A percentile compares a stretch with the other conserved stretches of the same genome.
phyloP scores from a whole-genome alignment of 2,113 vertebrate genomes.

The Sebastes schlegelii region DNA sequence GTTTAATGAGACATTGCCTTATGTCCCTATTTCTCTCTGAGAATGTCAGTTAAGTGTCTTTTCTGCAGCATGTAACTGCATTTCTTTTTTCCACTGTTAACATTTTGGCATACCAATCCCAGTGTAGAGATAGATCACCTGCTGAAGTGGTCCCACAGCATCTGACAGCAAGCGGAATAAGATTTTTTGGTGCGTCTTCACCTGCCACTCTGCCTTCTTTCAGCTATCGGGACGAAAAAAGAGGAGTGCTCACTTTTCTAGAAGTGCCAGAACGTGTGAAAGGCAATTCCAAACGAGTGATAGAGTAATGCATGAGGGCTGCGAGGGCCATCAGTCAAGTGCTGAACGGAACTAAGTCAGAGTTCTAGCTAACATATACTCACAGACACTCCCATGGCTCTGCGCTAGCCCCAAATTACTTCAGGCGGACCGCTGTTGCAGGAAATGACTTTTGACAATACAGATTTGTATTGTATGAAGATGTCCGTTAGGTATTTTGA shows the following conservation, averaged over 20 bases:
- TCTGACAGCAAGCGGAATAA: slow-evolving; percentile 53
- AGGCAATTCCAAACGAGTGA: slow-evolving; percentile 77
- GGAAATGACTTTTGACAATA: slow-evolving; percentile 54
- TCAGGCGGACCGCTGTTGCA: slow-evolving; percentile 28
- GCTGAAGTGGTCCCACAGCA: slow-evolving; percentile 29
- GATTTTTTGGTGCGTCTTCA: slow-evolving; percentile 42
- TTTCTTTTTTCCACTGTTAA: background rate
- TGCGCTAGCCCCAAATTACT: slow-evolving; percentile 58
- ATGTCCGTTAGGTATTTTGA: slow-evolving; percentile 30
- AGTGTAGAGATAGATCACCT: slow-evolving; percentile 5
- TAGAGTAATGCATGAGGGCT: slow-evolving; percentile 77
- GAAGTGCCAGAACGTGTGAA: slow-evolving; percentile 74
- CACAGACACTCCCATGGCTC: slow-evolving; percentile 53
- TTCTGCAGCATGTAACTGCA: background rate
- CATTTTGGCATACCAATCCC: slow-evolving; percentile 30
- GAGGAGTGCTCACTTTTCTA: slow-evolving; percentile 60
- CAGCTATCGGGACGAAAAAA: slow-evolving; percentile 42
- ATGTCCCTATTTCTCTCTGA: background rate
- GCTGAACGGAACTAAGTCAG: slow-evolving; percentile 68
- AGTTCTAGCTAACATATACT: slow-evolving; percentile 75
- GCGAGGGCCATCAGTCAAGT: slow-evolving; percentile 74
- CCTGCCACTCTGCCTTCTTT: slow-evolving; percentile 55
- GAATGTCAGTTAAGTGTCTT: slow-evolving; percentile 6
- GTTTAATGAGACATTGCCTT: slow-evolving; percentile 3
- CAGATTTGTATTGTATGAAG: slow-evolving; percentile 9